Evolutionary conservation across 2,888 invertebrate species (phyloP), one percentile per base, ranked within the genome.

Genomic region (Nymphalis polychloros): DNA sequence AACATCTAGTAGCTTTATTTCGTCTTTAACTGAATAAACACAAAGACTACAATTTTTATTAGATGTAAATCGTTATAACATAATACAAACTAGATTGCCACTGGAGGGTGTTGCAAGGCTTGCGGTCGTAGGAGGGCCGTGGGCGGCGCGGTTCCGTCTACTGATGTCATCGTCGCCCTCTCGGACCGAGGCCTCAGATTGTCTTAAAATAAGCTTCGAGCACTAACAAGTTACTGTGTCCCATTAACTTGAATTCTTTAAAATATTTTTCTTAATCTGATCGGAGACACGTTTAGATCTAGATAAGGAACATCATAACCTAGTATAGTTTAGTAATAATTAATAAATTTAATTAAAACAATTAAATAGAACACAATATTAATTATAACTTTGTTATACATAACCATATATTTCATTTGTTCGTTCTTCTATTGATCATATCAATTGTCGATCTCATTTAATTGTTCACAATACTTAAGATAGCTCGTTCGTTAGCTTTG

Each of bases 141-240:
- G 89, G 91, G 91, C 77, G 85, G 78, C 73, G 73, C 70, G 82
- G 87, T 89, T 90, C 87, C 87, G 87, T 85, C 83, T 85, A 80
- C 84, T 90, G 90, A 90, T 90, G 90, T 92, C 92, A 92, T 87
- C 85, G 79, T 79, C 80, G 80, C 80, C 78, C 76, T 76, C 74
- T 68, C 47, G 71, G 68, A 64, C 75, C 64, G 76, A 72, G 75
- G 74, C 76, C 76, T 75, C 73, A 75, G 49, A 48, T 63, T 50
- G 64, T 76, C 65, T 65, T 75, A 70, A 73, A 72, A 62, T 62
- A 68, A 59, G 63, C 69, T 52, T 23, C 8, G 64, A 59, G 59
- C 60, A 60, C 52, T 7, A 23, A 52, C 53, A 52, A 66, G 59
- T 35, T n/a, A 31, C 53, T 55, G 19, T 48, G 48, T 59, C 31